These are phyloP conservation scores for Tychaedon coryphoeus DNA, from an alignment of 2,113 vertebrate species.

Conservation along the genomic window DNA sequence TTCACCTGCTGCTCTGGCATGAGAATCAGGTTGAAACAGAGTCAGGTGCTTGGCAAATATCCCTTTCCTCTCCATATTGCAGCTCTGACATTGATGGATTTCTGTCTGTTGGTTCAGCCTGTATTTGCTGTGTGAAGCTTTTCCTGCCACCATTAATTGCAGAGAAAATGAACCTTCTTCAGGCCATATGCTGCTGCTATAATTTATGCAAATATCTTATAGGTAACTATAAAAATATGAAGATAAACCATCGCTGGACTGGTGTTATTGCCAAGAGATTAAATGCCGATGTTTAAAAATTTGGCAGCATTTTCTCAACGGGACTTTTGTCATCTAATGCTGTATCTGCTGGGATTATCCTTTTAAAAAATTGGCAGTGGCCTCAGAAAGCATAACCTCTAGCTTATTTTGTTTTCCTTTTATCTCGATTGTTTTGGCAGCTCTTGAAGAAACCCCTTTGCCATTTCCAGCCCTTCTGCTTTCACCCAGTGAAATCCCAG, in stretches of 20 bases:
- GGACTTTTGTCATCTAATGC: background rate
- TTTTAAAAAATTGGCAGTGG: conserved; percentile 37
- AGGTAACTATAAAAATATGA: background rate
- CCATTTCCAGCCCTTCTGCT: conserved; percentile 51
- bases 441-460: conserved; percentile 17
- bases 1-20: background rate
- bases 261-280: background rate
- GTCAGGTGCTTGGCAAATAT: background rate
- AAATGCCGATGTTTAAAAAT: background rate
- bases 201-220: background rate
- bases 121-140: background rate
- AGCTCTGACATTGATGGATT: background rate
- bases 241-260: background rate
- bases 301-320: background rate
- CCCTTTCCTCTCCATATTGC: background rate
- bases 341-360: conserved; percentile 59
- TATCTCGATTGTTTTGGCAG: conserved; percentile 39
- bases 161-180: background rate
- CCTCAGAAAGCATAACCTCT: background rate
- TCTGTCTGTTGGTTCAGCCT: background rate
- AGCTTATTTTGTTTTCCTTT: background rate
- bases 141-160: background rate
- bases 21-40: background rate
- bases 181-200: background rate
- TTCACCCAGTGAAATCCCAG: conserved; percentile 10